phyloP scores from a whole-genome alignment of 2,888 invertebrate genomes.

The Endotricha flammealis region DNA sequence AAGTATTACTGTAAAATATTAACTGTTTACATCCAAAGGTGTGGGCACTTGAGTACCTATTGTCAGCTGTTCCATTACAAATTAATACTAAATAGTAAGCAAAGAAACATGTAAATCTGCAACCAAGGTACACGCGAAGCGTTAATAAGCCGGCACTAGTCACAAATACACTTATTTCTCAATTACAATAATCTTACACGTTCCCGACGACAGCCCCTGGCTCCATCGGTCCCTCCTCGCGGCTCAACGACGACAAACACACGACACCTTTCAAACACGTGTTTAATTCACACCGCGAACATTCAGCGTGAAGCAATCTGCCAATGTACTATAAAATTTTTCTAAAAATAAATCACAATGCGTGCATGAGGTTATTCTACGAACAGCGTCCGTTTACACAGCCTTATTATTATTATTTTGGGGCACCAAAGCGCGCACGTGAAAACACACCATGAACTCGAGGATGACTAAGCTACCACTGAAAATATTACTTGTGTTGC shows the following conservation, averaged over 20 bases:
- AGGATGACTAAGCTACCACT: slow-evolving; percentile 49
- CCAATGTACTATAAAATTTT: slow-evolving; percentile 63
- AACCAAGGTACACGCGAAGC: slow-evolving; percentile 7
- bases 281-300: slow-evolving; percentile 41
- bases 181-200: slow-evolving; percentile 54
- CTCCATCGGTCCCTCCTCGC: slow-evolving; percentile 51
- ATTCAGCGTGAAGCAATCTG: slow-evolving; percentile 51
- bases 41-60: too few species aligned
- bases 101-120: slow-evolving; percentile 10
- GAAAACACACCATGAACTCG: slow-evolving; percentile 35
- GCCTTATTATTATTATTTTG: slow-evolving; percentile 27
- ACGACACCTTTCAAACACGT: slow-evolving; percentile 50
- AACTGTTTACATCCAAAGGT: too few species aligned
- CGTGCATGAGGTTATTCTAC: slow-evolving; percentile 60
- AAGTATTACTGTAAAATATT: too few species aligned
- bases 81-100: slow-evolving; percentile 8
- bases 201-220: slow-evolving; percentile 53
- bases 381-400: slow-evolving; percentile 35
- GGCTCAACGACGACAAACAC: slow-evolving; percentile 31
- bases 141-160: slow-evolving; percentile 27
- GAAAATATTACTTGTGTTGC: slow-evolving; percentile 41
- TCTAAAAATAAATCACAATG: slow-evolving; percentile 74
- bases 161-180: slow-evolving; percentile 38
- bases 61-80: too few species aligned
- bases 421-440: slow-evolving; percentile 44